phyloP scores from a whole-genome alignment of 92 coral and sea anemone species.

The Actinernus sp. region DNA sequence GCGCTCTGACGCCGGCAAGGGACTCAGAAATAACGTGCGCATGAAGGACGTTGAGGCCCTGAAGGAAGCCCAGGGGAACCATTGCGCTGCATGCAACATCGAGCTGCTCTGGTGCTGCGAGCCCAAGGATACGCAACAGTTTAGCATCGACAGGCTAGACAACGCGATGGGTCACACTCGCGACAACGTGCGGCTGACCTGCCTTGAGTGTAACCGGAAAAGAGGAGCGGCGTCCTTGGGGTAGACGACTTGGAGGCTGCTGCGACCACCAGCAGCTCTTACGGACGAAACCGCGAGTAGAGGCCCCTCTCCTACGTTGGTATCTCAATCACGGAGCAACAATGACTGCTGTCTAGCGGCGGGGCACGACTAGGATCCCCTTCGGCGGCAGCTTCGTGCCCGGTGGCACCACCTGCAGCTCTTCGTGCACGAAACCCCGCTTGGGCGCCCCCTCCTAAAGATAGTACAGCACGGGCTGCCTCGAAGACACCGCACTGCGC shows the following conservation, averaged over 20 bases:
- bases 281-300: too few relatives aligned
- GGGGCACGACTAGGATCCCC: too few relatives aligned
- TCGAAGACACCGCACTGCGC: too few relatives aligned
- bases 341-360: too few relatives aligned
- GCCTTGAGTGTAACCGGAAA: constrained; percentile 36
- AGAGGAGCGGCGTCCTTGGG: constrained; percentile 4
- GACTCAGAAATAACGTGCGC: constrained; percentile 4
- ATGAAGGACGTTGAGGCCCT: constrained; percentile 2
- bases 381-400: too few relatives aligned
- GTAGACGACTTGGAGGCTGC: too few relatives aligned
- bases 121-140: constrained; percentile 26
- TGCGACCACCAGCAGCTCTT: constrained; percentile 13
- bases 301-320: too few relatives aligned
- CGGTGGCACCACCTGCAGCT: too few relatives aligned
- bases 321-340: too few relatives aligned
- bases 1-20: background rate
- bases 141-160: constrained; percentile 23
- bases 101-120: constrained; percentile 23
- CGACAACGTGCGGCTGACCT: constrained; percentile 16
- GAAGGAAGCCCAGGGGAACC: constrained; percentile 1
- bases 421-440: too few relatives aligned
- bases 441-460: too few relatives aligned
- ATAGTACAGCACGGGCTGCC: too few relatives aligned
- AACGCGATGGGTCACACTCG: constrained; percentile 12
- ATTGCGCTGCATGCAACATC: constrained; percentile 25